A percentile compares a stretch with the other conserved stretches of the same genome.
These are phyloP conservation scores for Anaspis maculata DNA, from an alignment of 2,888 invertebrate species.

Conservation along the genomic window DNA sequence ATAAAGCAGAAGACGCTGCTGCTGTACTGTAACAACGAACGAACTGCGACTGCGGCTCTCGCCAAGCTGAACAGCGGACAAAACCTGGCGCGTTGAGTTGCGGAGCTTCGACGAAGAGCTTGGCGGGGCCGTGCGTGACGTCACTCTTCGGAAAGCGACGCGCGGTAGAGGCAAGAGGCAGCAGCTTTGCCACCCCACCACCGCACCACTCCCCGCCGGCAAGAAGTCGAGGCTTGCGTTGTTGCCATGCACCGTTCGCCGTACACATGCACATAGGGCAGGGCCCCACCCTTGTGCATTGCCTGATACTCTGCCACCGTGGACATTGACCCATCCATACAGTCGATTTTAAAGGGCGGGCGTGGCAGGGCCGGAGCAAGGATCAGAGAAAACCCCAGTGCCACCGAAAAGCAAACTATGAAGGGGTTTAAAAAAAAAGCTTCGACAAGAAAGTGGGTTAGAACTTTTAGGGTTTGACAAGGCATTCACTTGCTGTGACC, in stretches of 20 bases:
- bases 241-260: slow-evolving; percentile 38
- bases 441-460: too few species aligned
- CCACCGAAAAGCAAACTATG: too few species aligned
- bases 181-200: slow-evolving; percentile 27
- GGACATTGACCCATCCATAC: not conserved
- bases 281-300: slow-evolving; percentile 28
- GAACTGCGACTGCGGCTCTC: too few species aligned
- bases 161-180: slow-evolving; percentile 18
- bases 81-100: slow-evolving; percentile 9
- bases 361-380: too few species aligned
- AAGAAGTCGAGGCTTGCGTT: slow-evolving; percentile 18
- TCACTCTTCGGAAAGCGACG: slow-evolving; percentile 23
- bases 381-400: too few species aligned
- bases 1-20: not conserved
- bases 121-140: slow-evolving; percentile 24
- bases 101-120: slow-evolving; percentile 8
- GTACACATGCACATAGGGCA: too few species aligned
- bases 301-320: not conserved
- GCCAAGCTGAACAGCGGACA: too few species aligned
- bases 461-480: too few species aligned
- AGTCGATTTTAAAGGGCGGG: not conserved
- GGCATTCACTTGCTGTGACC: too few species aligned
- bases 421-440: too few species aligned
- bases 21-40: slow-evolving; percentile 3
- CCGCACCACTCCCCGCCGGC: slow-evolving; percentile 7